phyloP scores from a whole-genome alignment of 1,140 invertebrate species.

The Melanaphis sacchari region DNA sequence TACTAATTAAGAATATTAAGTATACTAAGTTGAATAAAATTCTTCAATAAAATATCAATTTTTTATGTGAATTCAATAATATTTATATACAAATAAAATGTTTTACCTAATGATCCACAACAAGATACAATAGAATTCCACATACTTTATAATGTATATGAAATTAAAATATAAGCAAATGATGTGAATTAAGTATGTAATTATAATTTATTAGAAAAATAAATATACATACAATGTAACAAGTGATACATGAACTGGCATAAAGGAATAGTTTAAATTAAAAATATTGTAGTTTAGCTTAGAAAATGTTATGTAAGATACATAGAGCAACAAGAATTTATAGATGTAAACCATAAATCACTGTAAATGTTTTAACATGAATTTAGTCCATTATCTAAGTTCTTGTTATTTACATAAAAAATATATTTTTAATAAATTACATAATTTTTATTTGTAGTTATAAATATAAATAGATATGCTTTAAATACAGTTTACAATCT shows the following conservation, averaged over 20 bases:
- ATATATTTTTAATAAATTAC: slow-evolving; percentile 14
- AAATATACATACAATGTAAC: neutral
- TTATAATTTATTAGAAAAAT: neutral
- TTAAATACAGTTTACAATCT: neutral
- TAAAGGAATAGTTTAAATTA: neutral
- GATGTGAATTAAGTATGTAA: neutral
- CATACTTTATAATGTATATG: slow-evolving; percentile 13
- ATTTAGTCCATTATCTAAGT: neutral
- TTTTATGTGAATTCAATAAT: neutral
- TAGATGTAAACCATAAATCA: slow-evolving; percentile 19
- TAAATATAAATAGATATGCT: neutral
- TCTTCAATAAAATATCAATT: neutral
- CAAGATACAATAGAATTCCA: slow-evolving; percentile 42
- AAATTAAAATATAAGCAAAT: neutral
- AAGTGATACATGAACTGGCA: neutral
- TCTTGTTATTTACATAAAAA: slow-evolving; percentile 18
- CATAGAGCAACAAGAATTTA: neutral
- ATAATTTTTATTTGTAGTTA: neutral
- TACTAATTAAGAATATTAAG: neutral
- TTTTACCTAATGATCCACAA: slow-evolving; percentile 44
- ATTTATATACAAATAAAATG: neutral
- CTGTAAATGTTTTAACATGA: neutral
- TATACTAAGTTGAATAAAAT: neutral
- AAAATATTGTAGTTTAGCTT: neutral
- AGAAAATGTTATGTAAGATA: slow-evolving; percentile 15